A percentile compares a stretch with the other conserved stretches of the same genome.
Evolutionary conservation across 1,140 invertebrate species (phyloP).

Genomic region (Conus ventricosus): DNA sequence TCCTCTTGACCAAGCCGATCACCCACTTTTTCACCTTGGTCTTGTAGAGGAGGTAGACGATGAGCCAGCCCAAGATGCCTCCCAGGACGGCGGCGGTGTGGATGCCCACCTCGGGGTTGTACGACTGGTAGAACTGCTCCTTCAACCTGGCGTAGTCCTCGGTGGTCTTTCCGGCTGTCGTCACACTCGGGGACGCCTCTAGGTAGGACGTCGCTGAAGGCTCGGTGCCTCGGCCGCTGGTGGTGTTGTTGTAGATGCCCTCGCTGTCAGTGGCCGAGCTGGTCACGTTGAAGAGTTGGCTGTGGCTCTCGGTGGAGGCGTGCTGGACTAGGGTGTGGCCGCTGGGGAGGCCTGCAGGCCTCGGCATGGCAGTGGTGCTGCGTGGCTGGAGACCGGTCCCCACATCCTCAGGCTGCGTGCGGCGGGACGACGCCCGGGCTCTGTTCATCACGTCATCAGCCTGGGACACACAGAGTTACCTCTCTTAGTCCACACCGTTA

Average conservation of each 20-base stretch:
- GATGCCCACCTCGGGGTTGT: constrained; percentile 57
- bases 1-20: constrained; percentile 31
- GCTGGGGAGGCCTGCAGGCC: constrained; percentile 2
- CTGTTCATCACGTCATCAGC: constrained; percentile 38
- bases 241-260: background rate
- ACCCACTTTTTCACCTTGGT: constrained; percentile 57
- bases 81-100: constrained; percentile 61
- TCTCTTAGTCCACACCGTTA: background rate
- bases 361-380: background rate
- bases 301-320: background rate
- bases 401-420: constrained; percentile 35
- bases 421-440: constrained; percentile 21
- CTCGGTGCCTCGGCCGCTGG: too few species aligned
- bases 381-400: background rate
- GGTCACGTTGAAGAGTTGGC: too few species aligned
- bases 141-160: constrained; percentile 29
- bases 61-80: constrained; percentile 56
- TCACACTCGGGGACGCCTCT: background rate
- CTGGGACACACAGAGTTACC: background rate
- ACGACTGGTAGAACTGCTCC: constrained; percentile 57
- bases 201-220: background rate
- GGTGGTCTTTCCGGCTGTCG: background rate
- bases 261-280: background rate
- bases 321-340: background rate
- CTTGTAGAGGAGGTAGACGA: constrained; percentile 59